phyloP scores from a whole-genome alignment of 2,888 invertebrate genomes.

The Melanostoma mellinum region DNA sequence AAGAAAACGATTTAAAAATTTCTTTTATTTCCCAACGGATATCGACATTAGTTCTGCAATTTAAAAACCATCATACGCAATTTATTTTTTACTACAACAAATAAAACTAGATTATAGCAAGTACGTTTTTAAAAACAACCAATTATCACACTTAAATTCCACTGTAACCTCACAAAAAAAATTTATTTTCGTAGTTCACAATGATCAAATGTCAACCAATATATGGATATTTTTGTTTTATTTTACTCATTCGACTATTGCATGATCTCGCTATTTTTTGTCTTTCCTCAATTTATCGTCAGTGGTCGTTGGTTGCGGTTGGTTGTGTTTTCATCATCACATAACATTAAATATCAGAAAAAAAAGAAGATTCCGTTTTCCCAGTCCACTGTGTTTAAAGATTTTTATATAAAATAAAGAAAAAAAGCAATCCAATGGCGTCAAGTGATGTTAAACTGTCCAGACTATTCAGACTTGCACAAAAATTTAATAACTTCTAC shows the following conservation, averaged over 20 bases:
- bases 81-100: too few species aligned
- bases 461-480: slow-evolving; percentile 89
- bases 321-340: slow-evolving; percentile 45
- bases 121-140: slow-evolving; percentile 15
- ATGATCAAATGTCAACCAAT: slow-evolving; percentile 50
- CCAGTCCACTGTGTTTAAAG: background rate
- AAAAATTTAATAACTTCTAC: slow-evolving; percentile 95
- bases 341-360: slow-evolving; percentile 44
- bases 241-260: slow-evolving; percentile 62
- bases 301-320: slow-evolving; percentile 71
- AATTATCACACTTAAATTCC: background rate
- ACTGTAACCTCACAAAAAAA: slow-evolving; percentile 20
- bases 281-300: slow-evolving; percentile 65
- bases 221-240: slow-evolving; percentile 58
- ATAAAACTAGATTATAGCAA: background rate
- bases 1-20: too few species aligned
- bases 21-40: too few species aligned
- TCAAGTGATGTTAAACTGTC: slow-evolving; percentile 83
- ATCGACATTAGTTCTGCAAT: too few species aligned
- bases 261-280: slow-evolving; percentile 54
- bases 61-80: too few species aligned
- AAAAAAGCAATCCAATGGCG: slow-evolving; percentile 77
- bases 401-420: background rate
- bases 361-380: slow-evolving; percentile 38
- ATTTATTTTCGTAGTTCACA: slow-evolving; percentile 50